These are phyloP conservation scores for Automeris io DNA, from an alignment of 2,888 invertebrate genomes.

Conservation along the genomic window DNA sequence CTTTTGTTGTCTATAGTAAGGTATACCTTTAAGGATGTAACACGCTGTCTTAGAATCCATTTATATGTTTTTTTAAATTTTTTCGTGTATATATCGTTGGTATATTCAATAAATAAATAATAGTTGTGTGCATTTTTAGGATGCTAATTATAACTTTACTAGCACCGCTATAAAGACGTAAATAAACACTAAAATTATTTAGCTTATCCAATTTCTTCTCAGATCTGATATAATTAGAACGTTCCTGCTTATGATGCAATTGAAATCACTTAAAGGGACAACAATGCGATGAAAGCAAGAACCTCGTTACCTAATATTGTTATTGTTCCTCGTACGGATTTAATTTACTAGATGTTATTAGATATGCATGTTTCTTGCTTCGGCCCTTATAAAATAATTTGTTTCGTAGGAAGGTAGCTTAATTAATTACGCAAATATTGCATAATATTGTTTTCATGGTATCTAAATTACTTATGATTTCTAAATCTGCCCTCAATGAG, in stretches of 20 bases:
- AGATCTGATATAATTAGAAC: constrained; percentile 13
- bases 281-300: constrained; percentile 20
- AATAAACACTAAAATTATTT: too few relatives aligned
- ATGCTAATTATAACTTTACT: too few relatives aligned
- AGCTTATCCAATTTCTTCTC: background rate
- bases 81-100: too few relatives aligned
- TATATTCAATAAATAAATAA: too few relatives aligned
- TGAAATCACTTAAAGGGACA: constrained; percentile 20
- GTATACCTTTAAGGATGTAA: too few relatives aligned
- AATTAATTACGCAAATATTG: constrained; percentile 24
- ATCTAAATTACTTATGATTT: too few relatives aligned
- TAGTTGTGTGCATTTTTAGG: too few relatives aligned
- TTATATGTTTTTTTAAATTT: too few relatives aligned
- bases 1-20: too few relatives aligned
- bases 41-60: too few relatives aligned
- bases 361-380: constrained; percentile 23
- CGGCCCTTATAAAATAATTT: constrained; percentile 25
- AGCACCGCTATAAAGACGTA: too few relatives aligned
- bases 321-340: constrained; percentile 28
- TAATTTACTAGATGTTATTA: constrained; percentile 27
- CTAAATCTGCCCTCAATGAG: too few relatives aligned
- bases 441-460: constrained; percentile 31
- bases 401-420: constrained; percentile 18
- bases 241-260: constrained; percentile 15
- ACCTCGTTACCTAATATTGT: constrained; percentile 26